A percentile compares a stretch with the other conserved stretches of the same genome.
Conservation (phyloP, 2,888 invertebrate genomes). For the Anticlea derivata region DNA sequence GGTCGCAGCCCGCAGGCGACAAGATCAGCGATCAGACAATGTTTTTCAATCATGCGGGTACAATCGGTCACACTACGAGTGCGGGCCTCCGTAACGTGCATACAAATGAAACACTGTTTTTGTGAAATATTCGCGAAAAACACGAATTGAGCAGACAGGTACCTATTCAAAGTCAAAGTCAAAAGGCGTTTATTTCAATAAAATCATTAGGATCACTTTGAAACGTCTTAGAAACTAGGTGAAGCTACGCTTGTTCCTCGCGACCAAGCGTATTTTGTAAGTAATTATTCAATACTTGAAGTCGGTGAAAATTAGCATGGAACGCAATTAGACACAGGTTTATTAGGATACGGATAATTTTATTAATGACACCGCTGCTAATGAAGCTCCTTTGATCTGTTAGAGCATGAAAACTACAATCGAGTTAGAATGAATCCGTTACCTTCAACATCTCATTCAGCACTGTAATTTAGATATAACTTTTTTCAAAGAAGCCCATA, state of each 20-base stretch:
- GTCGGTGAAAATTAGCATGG: conserved; percentile 15
- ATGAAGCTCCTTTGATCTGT: conserved; percentile 25
- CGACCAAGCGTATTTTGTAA: too few species aligned
- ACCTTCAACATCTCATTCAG: too few species aligned
- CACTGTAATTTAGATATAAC: too few species aligned
- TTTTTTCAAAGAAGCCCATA: too few species aligned
- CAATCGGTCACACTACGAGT: conserved; percentile 58
- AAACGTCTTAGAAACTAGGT: too few species aligned
- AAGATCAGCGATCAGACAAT: conserved; percentile 50
- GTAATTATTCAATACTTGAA: conserved; percentile 21
- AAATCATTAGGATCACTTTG: too few species aligned
- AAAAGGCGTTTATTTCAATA: too few species aligned
- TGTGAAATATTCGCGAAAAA: conserved; percentile 38
- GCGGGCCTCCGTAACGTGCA: conserved; percentile 58
- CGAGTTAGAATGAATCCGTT: neutral
- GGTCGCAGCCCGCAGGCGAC: conserved; percentile 49
- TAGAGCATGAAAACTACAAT: neutral
- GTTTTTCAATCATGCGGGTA: conserved; percentile 67
- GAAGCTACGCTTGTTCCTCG: too few species aligned
- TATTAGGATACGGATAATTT: conserved; percentile 23
- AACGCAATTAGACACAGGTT: conserved; percentile 23
- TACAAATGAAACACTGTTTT: conserved; percentile 63
- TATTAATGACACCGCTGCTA: neutral
- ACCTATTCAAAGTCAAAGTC: too few species aligned
- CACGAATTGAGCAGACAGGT: conserved; percentile 29